Base-by-base conservation (phyloP, 1,140 invertebrate genomes). In the Zaprionus kolodkinae region DNA sequence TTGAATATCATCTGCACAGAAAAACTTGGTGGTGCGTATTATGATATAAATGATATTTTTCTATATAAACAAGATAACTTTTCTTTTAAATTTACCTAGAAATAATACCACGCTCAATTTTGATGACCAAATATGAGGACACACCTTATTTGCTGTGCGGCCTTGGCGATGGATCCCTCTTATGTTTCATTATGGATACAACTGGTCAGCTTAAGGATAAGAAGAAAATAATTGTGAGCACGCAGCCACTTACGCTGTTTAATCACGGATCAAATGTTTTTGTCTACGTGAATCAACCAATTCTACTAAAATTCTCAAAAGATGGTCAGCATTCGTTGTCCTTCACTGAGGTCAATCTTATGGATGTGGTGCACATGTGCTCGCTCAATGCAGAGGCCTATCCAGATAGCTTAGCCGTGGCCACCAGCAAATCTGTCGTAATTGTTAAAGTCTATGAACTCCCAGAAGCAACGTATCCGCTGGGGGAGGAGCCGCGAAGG, bases 291-390 rank as follows among this genome's bases (percentile, higher is more conserved):
- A 99, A 99, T 93, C 95, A 99, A 56, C 99, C 99, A 0, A 99
- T 98, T 0, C 98, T 99, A 2, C 99, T 76, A 99, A 99, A 93
- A 99, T 98, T 98, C 9, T 99, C 98, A 9, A 99, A 99, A 99
- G 91, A 99, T 99, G 93, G 94, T 99, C 3, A 98, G 99, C 1
- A 99, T 9, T 15, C 13, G 40, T 45, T 45, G 40, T 45, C 40
- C n/a, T 6, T 99, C 93, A 99, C 98, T 21, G 99, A 99, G 94
- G 99, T 99, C 2, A 99, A 99, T 93, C 94, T 99, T 11, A 98
- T 98, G 92, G 97, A 99, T 93, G 98, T 99, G 0, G 98, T 97
- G 90, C 97, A 99, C 91, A 99, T 99, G 98, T 99, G 99, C 93
- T 98, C 98, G 0, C 93, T 99, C 1, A 99, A 99, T 93, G 97